These are phyloP conservation scores for Hipparchia sbordonii DNA, from an alignment of 2,888 invertebrate genomes.

Conservation along the genomic window DNA sequence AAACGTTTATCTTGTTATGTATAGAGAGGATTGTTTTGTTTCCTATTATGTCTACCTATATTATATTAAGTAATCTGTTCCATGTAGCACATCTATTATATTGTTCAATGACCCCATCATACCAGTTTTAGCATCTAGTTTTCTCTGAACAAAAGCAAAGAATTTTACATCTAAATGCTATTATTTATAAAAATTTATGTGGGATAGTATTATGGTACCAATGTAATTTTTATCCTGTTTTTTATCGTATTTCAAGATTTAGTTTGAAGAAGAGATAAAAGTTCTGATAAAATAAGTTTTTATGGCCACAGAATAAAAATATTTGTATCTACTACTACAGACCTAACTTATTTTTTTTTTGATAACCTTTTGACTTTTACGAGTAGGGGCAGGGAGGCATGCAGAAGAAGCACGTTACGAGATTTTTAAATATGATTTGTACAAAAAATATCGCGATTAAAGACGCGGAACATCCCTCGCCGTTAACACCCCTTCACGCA, in stretches of 20 bases:
- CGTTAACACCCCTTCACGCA: slow-evolving; percentile 64
- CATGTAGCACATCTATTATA: slow-evolving; percentile 29
- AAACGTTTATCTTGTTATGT: too few species aligned
- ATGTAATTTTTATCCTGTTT: slow-evolving; percentile 25
- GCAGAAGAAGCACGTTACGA: background rate
- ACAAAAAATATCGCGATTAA: slow-evolving; percentile 37
- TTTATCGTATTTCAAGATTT: background rate
- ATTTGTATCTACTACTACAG: background rate
- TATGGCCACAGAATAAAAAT: background rate
- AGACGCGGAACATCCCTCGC: slow-evolving; percentile 54
- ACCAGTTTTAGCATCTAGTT: slow-evolving; percentile 32
- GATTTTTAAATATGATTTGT: background rate
- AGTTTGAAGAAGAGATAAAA: too few species aligned
- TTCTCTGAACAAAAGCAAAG: slow-evolving; percentile 27
- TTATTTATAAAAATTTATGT: slow-evolving; percentile 17
- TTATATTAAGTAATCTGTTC: slow-evolving; percentile 21
- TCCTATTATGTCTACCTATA: slow-evolving; percentile 20
- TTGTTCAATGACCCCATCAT: slow-evolving; percentile 34
- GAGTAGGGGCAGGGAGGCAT: background rate
- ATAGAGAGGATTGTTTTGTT: background rate
- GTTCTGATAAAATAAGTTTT: background rate
- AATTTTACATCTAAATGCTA: slow-evolving; percentile 25
- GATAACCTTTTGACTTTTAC: background rate
- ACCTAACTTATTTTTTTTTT: background rate
- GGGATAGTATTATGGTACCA: background rate